These are phyloP conservation scores for Mesitornis unicolor DNA, from an alignment of 2,113 vertebrate species.

Conservation along the genomic window DNA sequence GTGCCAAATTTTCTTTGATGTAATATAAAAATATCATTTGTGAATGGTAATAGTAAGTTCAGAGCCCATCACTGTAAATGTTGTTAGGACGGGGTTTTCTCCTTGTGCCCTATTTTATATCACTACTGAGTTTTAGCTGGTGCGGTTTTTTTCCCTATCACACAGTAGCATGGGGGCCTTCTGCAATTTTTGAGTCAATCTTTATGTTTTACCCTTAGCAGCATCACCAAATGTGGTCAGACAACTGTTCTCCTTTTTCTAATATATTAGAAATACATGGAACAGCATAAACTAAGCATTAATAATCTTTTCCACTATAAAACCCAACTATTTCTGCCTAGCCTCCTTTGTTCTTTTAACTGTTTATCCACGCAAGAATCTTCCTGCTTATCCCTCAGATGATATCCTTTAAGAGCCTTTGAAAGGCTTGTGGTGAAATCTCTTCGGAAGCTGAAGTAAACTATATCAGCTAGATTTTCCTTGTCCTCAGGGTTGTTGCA, in stretches of 20 bases:
- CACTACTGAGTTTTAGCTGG: background rate
- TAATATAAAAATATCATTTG: background rate
- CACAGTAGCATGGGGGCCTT: background rate
- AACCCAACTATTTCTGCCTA: background rate
- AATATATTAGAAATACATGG: background rate
- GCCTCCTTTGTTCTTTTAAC: background rate
- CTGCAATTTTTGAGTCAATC: background rate
- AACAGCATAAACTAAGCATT: background rate
- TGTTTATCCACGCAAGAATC: background rate
- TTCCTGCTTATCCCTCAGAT: background rate
- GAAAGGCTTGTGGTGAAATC: background rate
- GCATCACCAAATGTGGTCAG: background rate
- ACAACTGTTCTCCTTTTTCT: background rate
- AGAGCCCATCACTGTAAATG: background rate
- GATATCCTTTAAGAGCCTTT: background rate
- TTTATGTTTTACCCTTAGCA: background rate
- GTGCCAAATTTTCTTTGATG: background rate
- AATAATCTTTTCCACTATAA: background rate
- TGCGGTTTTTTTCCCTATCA: background rate
- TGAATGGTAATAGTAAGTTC: background rate
- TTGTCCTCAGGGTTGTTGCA: background rate
- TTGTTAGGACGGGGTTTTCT: background rate
- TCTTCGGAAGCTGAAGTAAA: background rate
- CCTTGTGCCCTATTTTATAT: background rate
- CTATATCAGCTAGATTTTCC: background rate